These are phyloP conservation scores for Dione vanillae DNA, from an alignment of 2,888 invertebrate genomes.

Conservation along the genomic window DNA sequence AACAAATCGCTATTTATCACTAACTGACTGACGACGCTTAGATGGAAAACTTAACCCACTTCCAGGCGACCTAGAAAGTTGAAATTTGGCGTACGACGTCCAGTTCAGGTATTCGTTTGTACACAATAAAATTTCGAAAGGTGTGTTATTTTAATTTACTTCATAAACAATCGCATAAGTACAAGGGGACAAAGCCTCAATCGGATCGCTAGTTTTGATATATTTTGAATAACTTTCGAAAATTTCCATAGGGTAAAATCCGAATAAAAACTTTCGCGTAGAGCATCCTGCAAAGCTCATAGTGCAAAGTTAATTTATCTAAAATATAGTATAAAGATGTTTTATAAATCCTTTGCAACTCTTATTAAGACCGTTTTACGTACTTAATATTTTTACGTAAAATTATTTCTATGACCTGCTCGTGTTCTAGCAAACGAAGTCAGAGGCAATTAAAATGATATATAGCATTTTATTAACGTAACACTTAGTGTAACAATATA, in stretches of 20 bases:
- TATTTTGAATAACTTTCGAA: too few relatives aligned
- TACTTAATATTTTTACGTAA: conserved; percentile 16
- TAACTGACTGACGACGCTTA: too few relatives aligned
- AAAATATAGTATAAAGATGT: not conserved
- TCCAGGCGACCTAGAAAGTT: too few relatives aligned
- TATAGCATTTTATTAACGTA: not conserved
- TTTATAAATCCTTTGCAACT: not conserved
- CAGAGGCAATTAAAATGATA: conserved; percentile 21
- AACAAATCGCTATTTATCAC: too few relatives aligned
- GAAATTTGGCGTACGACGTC: too few relatives aligned
- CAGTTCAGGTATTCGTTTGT: too few relatives aligned
- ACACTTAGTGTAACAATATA: conserved; percentile 1
- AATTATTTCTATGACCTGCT: conserved; percentile 27
- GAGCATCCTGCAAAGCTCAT: not conserved
- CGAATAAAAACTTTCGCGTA: not conserved
- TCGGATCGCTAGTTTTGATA: too few relatives aligned
- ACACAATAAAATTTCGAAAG: too few relatives aligned
- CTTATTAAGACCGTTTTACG: not conserved
- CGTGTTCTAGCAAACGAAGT: conserved; percentile 17
- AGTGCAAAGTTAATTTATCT: not conserved
- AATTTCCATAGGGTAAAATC: not conserved
- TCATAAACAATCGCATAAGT: too few relatives aligned
- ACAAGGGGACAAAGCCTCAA: too few relatives aligned
- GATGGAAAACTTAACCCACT: too few relatives aligned
- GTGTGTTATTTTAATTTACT: too few relatives aligned